phyloP scores from a whole-genome alignment of 2,888 invertebrate genomes.

The Drosophila nigricruria region DNA sequence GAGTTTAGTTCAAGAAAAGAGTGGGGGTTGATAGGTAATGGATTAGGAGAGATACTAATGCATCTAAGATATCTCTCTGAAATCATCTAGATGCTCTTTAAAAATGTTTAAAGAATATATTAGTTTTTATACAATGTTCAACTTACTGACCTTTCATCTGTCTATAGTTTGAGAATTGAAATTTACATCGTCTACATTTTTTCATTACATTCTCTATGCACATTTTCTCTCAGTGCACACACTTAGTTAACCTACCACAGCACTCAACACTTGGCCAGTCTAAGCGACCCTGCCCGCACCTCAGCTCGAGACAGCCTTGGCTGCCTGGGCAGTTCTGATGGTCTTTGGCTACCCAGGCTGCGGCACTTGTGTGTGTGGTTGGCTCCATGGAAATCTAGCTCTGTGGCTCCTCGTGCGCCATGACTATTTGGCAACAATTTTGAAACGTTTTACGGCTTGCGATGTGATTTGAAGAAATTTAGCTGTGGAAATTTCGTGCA shows the following conservation, averaged over 20 bases:
- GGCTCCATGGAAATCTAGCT: slow-evolving; percentile 63
- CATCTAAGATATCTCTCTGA: too few species aligned
- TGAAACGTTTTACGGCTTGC: slow-evolving; percentile 73
- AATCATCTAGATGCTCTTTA: too few species aligned
- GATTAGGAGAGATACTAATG: too few species aligned
- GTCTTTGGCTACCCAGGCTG: slow-evolving; percentile 14
- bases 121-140: not conserved
- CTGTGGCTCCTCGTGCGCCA: slow-evolving; percentile 48
- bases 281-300: not conserved
- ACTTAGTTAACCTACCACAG: slow-evolving; percentile 48
- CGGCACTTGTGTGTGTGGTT: slow-evolving; percentile 54
- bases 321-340: slow-evolving; percentile 24
- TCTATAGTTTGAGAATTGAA: too few species aligned
- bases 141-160: too few species aligned
- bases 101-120: too few species aligned
- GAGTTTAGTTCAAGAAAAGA: not conserved
- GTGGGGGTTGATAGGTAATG: too few species aligned
- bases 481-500: slow-evolving; percentile 28
- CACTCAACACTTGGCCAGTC: slow-evolving; percentile 70
- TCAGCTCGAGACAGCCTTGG: slow-evolving; percentile 23
- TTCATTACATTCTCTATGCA: not conserved
- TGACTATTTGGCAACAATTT: slow-evolving; percentile 74
- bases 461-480: slow-evolving; percentile 60
- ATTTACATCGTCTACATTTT: too few species aligned
- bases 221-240: slow-evolving; percentile 48